These are phyloP conservation scores for Gallinago paraguaiae DNA, from an alignment of 2,113 vertebrate species.

Conservation along the genomic window DNA sequence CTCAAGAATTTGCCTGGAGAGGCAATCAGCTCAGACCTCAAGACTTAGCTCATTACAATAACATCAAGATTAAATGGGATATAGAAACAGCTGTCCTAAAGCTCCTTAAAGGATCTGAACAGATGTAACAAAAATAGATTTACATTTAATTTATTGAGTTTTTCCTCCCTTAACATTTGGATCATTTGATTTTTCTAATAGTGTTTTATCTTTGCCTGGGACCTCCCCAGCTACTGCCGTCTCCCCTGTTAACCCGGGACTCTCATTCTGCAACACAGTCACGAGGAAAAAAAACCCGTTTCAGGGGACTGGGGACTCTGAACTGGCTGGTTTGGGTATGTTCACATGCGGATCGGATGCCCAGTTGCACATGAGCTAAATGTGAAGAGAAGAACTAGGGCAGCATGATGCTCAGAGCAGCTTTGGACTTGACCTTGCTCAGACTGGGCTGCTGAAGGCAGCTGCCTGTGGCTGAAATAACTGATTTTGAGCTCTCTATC, in stretches of 20 bases:
- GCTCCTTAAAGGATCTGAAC: constrained; percentile 65
- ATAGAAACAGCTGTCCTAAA: constrained; percentile 68
- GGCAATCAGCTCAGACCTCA: constrained; percentile 38
- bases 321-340: not conserved
- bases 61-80: constrained; percentile 69
- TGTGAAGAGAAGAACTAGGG: constrained; percentile 21
- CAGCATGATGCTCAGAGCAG: not conserved
- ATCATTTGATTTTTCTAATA: not conserved
- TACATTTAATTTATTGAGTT: constrained; percentile 62
- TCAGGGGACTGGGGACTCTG: not conserved
- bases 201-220: not conserved
- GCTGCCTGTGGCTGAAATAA: not conserved
- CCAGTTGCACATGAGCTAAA: not conserved
- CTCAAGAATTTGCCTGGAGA: constrained; percentile 11
- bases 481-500: not conserved
- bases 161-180: constrained; percentile 44
- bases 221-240: not conserved
- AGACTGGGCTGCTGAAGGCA: not conserved
- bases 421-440: not conserved
- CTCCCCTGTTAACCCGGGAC: not conserved
- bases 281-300: not conserved
- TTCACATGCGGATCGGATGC: not conserved
- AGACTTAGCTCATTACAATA: constrained; percentile 58
- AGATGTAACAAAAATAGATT: constrained; percentile 71
- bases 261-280: not conserved